Evolutionary conservation across 2,888 invertebrate genomes (phyloP).

Genomic region (Oasisia sp.): DNA sequence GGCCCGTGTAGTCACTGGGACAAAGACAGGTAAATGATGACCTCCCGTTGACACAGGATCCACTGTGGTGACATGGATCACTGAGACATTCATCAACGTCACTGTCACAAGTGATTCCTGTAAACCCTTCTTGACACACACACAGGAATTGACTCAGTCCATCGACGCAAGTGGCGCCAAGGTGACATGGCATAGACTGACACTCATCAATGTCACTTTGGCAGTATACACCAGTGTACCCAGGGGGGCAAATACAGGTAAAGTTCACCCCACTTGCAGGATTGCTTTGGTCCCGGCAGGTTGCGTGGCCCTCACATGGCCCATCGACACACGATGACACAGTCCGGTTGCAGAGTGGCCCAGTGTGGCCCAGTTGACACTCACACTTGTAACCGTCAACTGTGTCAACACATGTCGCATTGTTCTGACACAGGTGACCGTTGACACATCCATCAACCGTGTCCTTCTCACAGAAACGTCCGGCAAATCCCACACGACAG

Average conservation of each 20-base stretch:
- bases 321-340: neutral
- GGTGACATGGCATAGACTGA: neutral
- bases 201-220: neutral
- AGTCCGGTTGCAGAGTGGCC: neutral
- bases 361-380: neutral
- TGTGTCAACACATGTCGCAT: neutral
- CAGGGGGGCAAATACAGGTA: neutral
- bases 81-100: conserved; percentile 32
- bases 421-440: neutral
- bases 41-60: conserved; percentile 20
- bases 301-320: neutral
- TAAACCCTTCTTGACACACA: neutral
- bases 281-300: neutral
- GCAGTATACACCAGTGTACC: neutral
- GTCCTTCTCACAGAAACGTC: neutral
- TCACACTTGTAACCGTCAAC: neutral
- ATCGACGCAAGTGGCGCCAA: neutral
- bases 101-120: conserved; percentile 35
- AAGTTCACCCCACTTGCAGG: neutral
- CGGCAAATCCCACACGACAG: neutral
- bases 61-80: conserved; percentile 21
- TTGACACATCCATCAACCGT: neutral
- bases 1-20: conserved; percentile 14
- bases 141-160: neutral
- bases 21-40: conserved; percentile 22